Base-by-base conservation (phyloP, 2,113 vertebrate genomes). In the Calyptomena viridis region DNA sequence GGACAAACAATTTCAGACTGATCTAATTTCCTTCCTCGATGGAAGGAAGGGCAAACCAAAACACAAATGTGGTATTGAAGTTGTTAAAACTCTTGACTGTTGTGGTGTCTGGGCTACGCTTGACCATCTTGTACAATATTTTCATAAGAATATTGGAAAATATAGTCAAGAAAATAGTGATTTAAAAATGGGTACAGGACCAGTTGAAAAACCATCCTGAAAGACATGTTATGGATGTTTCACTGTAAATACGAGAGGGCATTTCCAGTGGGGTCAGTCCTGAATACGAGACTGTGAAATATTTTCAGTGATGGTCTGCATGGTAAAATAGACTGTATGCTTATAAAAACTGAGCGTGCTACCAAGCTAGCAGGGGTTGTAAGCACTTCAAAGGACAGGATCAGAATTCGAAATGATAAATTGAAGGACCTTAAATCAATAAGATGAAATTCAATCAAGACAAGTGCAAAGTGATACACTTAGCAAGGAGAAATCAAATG, bases 401-500 rank as follows among this genome's bases (percentile, higher is more conserved):
- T 76, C 52, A 91, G 91, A 91, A 95, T 93, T 91, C 69, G 76
- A 89, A 95, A 94, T 33, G 81, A 87, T 91, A 94, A 95, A 94
- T 87, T 89, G 89, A 91, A 95, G 55, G 58, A 82, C 47, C 66
- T 66, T 37, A 93, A 96, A 96, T 97, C 93, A 89, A 95, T 95
- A 94, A 79, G 77, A 93, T 68, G 74, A 91, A 94, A 96, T 95
- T 93, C 93, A 94, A 94, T 89, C 95, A 89, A 66, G 89, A 87
- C 94, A 87, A 91, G 77, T 89, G 94, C 69, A 95, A 96, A 94
- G 87, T 85, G 87, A 91, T 95, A 82, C 87, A 82, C 74, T 96
- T 93, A 95, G 77, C 84, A 93, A 92, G 49, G 69, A 96, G 89
- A 94, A 95, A 94, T 95, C 94, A 95, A 94, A 97, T 9, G 21